Conservation (phyloP, 2,113 vertebrate genomes). For the Corythoichthys intestinalis region DNA sequence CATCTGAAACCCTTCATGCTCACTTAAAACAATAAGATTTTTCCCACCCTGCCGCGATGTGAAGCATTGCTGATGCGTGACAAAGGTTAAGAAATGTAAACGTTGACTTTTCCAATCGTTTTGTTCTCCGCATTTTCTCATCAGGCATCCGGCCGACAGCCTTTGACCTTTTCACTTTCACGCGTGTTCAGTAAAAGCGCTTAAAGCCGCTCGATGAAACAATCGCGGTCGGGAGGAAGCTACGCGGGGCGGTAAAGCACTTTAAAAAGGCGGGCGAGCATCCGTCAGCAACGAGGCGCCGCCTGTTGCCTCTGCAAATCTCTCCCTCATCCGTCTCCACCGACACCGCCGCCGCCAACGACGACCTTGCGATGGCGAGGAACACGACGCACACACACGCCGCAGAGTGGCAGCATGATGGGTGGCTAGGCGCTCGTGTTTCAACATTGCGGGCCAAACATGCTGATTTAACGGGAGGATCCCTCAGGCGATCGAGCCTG, state of each 20-base stretch:
- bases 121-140: not conserved
- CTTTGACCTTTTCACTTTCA: constrained; percentile 24
- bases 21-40: not conserved
- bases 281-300: constrained; percentile 36
- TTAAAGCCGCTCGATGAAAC: constrained; percentile 22
- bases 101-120: constrained; percentile 1
- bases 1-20: not conserved
- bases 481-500: not conserved
- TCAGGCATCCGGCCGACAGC: constrained; percentile 7
- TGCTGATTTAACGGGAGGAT: not conserved
- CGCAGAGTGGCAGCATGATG: constrained; percentile 1
- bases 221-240: constrained; percentile 23
- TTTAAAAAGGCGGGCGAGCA: constrained; percentile 27
- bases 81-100: not conserved
- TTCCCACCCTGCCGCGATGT: not conserved
- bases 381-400: not conserved
- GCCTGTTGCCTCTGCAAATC: constrained; percentile 46
- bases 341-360: constrained; percentile 33
- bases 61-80: not conserved
- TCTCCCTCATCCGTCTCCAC: constrained; percentile 42
- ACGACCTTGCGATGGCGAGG: constrained; percentile 19
- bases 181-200: constrained; percentile 24
- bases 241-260: constrained; percentile 30
- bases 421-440: not conserved
- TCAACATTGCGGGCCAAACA: not conserved